Evolutionary conservation across 2,113 vertebrate genomes (phyloP), one percentile per base, ranked within the genome.

Genomic region (Centrocercus urophasianus): DNA sequence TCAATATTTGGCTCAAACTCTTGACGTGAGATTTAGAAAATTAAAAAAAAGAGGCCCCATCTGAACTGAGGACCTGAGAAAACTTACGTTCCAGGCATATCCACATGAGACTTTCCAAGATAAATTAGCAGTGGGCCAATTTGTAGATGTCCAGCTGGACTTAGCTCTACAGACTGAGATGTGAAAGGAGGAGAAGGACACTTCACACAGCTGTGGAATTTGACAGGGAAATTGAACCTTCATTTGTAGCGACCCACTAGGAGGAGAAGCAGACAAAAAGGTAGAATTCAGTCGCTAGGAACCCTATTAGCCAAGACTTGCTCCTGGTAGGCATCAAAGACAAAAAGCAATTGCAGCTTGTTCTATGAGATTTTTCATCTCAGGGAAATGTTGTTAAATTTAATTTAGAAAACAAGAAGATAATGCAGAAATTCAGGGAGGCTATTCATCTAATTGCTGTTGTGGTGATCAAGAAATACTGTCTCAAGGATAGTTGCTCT

Each of bases 21-120:
- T 61, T 83, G 47, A 67, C 60, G 52, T 75, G 52, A 88, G 86
- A 47, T 59, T 65, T 73, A 80, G 45, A 86, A 80, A 21, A 56
- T 59, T 59, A 47, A 83, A 79, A 54, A 88, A 69, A 56, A 25
- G n/a, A 27, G 57, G 32, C 4, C 38, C 27, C 56, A 63, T 38
- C 34, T 83, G 73, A 88, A 88, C 28, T 52, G 45, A 88, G 60
- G 92, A 95, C 75, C 92, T 95, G 92, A 95, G 90, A 96, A 96
- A 82, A 69, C 85, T 28, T 21, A 42, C 45, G 73, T 74, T 91
- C 79, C 83, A 92, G 64, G 80, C 91, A 78, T 82, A 78, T 81
- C 57, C 86, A 52, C 76, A 88, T 61, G 74, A 90, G 73, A 32
- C 42, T 72, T 72, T 93, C 90, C 92, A 92, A 92, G 80, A 90